These are phyloP conservation scores for Caenorhabditis wallacei DNA, from an alignment of 2,888 invertebrate genomes.

Conservation along the genomic window DNA sequence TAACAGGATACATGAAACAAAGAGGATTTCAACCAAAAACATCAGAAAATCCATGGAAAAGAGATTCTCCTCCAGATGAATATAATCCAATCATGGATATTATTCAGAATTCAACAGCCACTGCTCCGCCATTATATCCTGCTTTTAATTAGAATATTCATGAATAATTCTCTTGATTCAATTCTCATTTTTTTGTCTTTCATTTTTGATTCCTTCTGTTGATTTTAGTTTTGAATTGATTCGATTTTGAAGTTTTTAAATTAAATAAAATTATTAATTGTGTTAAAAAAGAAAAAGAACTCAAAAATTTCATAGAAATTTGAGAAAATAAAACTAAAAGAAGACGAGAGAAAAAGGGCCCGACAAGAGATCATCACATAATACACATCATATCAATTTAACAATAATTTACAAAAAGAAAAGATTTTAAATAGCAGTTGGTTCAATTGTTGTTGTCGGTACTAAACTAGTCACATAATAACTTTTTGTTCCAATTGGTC, in stretches of 20 bases:
- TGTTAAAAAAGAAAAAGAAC: neutral
- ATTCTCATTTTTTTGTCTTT: neutral
- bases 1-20: slow-evolving; percentile 71
- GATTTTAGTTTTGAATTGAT: neutral
- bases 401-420: neutral
- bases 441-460: slow-evolving; percentile 47
- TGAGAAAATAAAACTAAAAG: neutral
- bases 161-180: neutral
- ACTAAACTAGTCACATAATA: slow-evolving; percentile 41
- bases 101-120: slow-evolving; percentile 4
- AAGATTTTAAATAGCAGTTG: slow-evolving; percentile 52
- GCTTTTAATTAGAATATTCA: neutral
- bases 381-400: slow-evolving; percentile 1
- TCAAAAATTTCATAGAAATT: slow-evolving; percentile 10
- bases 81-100: slow-evolving; percentile 40
- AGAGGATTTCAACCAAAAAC: slow-evolving; percentile 62
- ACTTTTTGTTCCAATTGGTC: slow-evolving; percentile 48
- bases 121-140: slow-evolving; percentile 18
- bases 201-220: neutral
- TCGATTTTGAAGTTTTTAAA: no score
- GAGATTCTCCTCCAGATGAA: slow-evolving; percentile 53
- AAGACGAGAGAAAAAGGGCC: neutral
- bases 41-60: slow-evolving; percentile 47
- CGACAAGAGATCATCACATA: slow-evolving; percentile 37
- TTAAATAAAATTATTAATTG: no score